A percentile compares a stretch with the other conserved stretches of the same genome.
Conservation (phyloP, 2,797 vertebrate species). For the Enteromius treurensis region DNA sequence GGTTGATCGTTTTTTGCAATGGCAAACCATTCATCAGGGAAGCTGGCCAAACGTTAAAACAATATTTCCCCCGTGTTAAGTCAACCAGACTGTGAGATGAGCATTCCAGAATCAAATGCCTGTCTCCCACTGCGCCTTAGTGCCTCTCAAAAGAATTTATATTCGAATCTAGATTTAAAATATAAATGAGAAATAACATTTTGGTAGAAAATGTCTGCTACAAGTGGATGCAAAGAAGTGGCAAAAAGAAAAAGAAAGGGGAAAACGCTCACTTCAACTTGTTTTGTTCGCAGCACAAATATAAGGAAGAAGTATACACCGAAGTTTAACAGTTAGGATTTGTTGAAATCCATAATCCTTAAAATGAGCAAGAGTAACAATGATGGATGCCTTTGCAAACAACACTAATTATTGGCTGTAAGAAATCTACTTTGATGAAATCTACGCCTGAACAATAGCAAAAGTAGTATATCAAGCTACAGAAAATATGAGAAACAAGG, state of each 20-base stretch:
- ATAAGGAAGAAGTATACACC: background rate
- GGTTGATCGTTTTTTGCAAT: conserved; percentile 43
- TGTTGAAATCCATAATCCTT: background rate
- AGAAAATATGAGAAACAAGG: conserved; percentile 53
- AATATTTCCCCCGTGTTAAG: conserved; percentile 63
- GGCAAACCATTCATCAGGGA: conserved; percentile 53
- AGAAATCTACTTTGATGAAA: background rate
- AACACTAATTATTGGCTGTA: background rate
- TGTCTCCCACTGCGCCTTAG: conserved; percentile 25
- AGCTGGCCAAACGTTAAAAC: conserved; percentile 61
- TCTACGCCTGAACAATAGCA: conserved; percentile 3
- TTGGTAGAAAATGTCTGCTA: background rate
- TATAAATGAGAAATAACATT: background rate
- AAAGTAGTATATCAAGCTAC: conserved; percentile 11
- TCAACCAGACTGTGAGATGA: conserved; percentile 53
- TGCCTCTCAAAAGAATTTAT: conserved; percentile 39
- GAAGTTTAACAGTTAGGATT: background rate
- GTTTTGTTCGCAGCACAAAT: background rate
- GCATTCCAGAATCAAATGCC: conserved; percentile 54
- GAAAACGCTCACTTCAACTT: background rate
- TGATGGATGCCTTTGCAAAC: background rate
- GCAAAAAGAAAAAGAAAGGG: background rate
- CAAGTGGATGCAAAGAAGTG: background rate
- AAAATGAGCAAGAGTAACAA: background rate
- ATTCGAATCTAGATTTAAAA: conserved; percentile 5